These are phyloP conservation scores for Clamator glandarius DNA, from an alignment of 2,797 vertebrate genomes.

Conservation along the genomic window DNA sequence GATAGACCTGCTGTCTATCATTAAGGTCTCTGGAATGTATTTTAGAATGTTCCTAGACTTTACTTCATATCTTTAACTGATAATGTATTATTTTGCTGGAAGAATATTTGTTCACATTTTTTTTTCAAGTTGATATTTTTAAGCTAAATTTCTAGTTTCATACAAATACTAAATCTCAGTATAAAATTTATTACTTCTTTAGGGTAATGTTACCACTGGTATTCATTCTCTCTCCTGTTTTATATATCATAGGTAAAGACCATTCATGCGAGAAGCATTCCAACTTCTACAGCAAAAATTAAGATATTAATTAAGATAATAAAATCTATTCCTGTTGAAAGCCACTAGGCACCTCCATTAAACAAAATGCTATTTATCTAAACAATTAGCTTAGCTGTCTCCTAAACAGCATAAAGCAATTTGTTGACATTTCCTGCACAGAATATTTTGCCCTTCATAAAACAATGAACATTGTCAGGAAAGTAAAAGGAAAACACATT, in stretches of 20 bases:
- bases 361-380: neutral
- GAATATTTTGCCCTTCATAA: conserved; percentile 32
- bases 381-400: neutral
- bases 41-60: neutral
- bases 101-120: conserved; percentile 22
- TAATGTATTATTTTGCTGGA: neutral
- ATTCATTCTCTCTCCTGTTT: conserved; percentile 53
- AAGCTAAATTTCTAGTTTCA: conserved; percentile 38
- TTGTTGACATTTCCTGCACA: neutral
- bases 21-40: neutral
- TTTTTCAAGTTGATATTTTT: conserved; percentile 41
- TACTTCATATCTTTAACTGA: neutral
- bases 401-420: neutral
- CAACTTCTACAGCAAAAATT: conserved; percentile 68
- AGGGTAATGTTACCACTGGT: neutral
- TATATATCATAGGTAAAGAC: conserved; percentile 63
- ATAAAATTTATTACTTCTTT: conserved; percentile 6
- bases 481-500: conserved; percentile 63
- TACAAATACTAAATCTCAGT: neutral
- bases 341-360: conserved; percentile 26
- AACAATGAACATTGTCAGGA: conserved; percentile 47
- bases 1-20: neutral
- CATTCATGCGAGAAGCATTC: conserved; percentile 62
- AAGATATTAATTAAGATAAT: conserved; percentile 71
- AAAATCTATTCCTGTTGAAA: conserved; percentile 66